A percentile compares a stretch with the other conserved stretches of the same genome.
Conservation (phyloP, 64 coral and sea anemone species). For the Cladopsammia gracilis region DNA sequence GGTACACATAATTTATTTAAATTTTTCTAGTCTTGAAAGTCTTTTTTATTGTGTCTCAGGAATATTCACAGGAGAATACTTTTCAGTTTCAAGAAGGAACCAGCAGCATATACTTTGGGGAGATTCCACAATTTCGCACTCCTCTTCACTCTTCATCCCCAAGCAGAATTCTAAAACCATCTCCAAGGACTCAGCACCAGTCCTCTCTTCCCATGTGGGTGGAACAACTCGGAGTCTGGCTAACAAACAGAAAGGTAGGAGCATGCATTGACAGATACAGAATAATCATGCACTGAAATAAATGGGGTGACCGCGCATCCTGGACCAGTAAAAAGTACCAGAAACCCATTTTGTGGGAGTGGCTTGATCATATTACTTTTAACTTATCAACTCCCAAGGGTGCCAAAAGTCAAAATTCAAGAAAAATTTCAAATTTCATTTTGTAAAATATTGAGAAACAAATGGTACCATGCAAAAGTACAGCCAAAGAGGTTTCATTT, state of each 20-base stretch:
- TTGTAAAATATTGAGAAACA: too few species aligned
- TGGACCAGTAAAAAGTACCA: too few species aligned
- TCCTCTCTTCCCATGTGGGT: slow-evolving; percentile 32
- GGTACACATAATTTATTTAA: too few species aligned
- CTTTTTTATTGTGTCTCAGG: not conserved
- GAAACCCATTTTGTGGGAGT: too few species aligned
- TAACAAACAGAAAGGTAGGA: slow-evolving; percentile 22
- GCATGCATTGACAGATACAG: not conserved
- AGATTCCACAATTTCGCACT: slow-evolving; percentile 1
- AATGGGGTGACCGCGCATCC: too few species aligned
- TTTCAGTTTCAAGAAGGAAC: slow-evolving; percentile 13
- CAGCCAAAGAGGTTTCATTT: too few species aligned
- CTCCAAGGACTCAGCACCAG: not conserved
- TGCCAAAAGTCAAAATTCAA: too few species aligned
- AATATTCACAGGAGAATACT: not conserved
- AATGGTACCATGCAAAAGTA: too few species aligned
- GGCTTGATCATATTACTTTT: too few species aligned
- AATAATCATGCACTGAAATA: too few species aligned
- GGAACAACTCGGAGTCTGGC: slow-evolving; percentile 30
- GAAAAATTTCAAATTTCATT: too few species aligned
- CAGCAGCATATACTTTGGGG: slow-evolving; percentile 26
- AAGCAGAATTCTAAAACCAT: slow-evolving; percentile 26
- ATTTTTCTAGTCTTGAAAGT: not conserved
- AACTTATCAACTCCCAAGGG: too few species aligned
- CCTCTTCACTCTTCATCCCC: not conserved